Evolutionary conservation across 1,140 invertebrate species (phyloP).

Genomic region (Drosophila kepulauana): DNA sequence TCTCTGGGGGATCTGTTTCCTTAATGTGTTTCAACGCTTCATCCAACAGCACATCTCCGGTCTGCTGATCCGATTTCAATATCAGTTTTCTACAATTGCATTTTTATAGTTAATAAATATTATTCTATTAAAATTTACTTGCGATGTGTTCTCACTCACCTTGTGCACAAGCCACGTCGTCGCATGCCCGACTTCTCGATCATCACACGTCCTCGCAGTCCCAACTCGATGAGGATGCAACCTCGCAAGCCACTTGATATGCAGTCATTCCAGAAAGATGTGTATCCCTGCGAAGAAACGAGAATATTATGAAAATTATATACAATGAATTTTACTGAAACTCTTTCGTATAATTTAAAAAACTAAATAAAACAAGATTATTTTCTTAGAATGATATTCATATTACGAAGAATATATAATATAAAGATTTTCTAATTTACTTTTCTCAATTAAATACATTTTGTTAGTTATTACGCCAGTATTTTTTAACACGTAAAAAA

Average conservation of each 20-base stretch:
- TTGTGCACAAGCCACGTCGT: conserved; percentile 93
- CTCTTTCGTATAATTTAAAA: too few relatives aligned
- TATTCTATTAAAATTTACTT: not conserved
- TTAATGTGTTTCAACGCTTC: conserved; percentile 99
- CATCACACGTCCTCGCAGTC: conserved; percentile 96
- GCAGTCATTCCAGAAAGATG: conserved; percentile 99
- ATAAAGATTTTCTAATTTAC: too few relatives aligned
- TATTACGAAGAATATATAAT: not conserved
- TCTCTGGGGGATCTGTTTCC: conserved; percentile 98
- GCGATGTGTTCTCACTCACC: conserved; percentile 86
- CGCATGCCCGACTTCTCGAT: conserved; percentile 98
- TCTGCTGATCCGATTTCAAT: conserved; percentile 92
- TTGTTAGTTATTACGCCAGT: too few relatives aligned
- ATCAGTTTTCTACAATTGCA: conserved; percentile 86
- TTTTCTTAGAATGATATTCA: not conserved
- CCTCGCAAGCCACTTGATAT: conserved; percentile 99
- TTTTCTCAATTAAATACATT: too few relatives aligned
- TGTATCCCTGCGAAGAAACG: conserved; percentile 93
- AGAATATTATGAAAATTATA: not conserved
- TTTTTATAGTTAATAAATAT: conserved; percentile 56
- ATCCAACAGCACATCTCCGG: conserved; percentile 98
- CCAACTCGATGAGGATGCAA: conserved; percentile 99
- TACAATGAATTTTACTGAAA: too few relatives aligned
- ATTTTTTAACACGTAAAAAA: too few relatives aligned
- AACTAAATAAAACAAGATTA: too few relatives aligned